Conservation (phyloP, 2,797 vertebrate species). For the Platyrinchus mystaceus region DNA sequence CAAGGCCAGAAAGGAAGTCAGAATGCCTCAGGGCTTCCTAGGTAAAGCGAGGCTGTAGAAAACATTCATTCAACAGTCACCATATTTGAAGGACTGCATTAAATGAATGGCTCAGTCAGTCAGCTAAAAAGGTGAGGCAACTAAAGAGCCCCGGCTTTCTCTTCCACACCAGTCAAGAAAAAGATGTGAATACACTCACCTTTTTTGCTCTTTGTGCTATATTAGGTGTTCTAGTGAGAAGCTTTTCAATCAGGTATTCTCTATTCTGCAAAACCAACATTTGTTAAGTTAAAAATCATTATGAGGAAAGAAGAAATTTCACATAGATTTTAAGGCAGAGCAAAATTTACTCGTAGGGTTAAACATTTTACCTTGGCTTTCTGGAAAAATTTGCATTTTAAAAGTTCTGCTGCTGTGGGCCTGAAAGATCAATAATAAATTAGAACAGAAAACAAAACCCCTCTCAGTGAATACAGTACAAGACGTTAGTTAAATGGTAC, state of each 20-base stretch:
- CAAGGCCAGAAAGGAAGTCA: not conserved
- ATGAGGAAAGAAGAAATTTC: slow-evolving; percentile 8
- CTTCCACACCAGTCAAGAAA: not conserved
- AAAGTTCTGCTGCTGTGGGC: slow-evolving; percentile 97
- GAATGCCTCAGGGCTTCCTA: not conserved
- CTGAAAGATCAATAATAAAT: slow-evolving; percentile 84
- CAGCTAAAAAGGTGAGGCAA: not conserved
- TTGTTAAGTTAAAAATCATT: slow-evolving; percentile 51
- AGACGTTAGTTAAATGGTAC: slow-evolving; percentile 58
- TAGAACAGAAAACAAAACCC: slow-evolving; percentile 74
- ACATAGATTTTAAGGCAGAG: slow-evolving; percentile 66
- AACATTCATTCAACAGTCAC: not conserved
- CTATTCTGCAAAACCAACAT: slow-evolving; percentile 87
- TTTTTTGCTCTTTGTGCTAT: slow-evolving; percentile 96
- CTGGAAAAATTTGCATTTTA: slow-evolving; percentile 99
- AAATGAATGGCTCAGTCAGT: not conserved
- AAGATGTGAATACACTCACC: slow-evolving; percentile 70
- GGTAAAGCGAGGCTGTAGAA: not conserved
- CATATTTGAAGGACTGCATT: not conserved
- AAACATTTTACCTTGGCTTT: slow-evolving; percentile 94
- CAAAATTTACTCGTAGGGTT: slow-evolving; percentile 69
- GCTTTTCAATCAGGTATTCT: slow-evolving; percentile 95
- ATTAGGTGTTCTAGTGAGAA: slow-evolving; percentile 92
- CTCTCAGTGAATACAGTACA: slow-evolving; percentile 64
- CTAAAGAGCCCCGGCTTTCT: not conserved